phyloP scores from a whole-genome alignment of 2,113 vertebrate genomes.

The Arothron firmamentum region DNA sequence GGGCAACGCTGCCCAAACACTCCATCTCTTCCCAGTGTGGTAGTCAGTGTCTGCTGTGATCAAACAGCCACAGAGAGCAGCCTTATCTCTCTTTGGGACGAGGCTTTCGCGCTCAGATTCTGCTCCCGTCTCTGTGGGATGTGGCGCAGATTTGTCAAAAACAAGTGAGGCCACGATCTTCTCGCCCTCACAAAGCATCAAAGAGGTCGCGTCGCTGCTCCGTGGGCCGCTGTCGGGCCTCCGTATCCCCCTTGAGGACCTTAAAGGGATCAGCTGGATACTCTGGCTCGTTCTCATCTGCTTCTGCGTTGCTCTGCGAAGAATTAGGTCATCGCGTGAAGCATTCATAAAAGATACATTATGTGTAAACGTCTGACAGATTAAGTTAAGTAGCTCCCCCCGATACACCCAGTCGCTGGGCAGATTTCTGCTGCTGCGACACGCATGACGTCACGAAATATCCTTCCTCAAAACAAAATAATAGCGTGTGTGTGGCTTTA shows the following conservation, averaged over 20 bases:
- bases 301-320: slow-evolving; percentile 53
- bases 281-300: slow-evolving; percentile 45
- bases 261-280: slow-evolving; percentile 49
- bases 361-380: slow-evolving; percentile 61
- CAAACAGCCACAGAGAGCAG: slow-evolving; percentile 34
- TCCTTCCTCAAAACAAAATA: neutral
- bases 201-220: slow-evolving; percentile 27
- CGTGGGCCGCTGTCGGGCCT: slow-evolving; percentile 5
- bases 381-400: slow-evolving; percentile 45
- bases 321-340: slow-evolving; percentile 69
- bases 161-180: slow-evolving; percentile 12
- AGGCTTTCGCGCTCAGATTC: slow-evolving; percentile 15
- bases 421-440: slow-evolving; percentile 17
- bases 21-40: slow-evolving; percentile 18
- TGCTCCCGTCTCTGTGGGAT: slow-evolving; percentile 23
- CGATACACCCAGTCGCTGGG: slow-evolving; percentile 29
- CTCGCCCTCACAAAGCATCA: slow-evolving; percentile 7
- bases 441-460: neutral
- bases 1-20: no score
- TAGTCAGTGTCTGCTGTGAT: slow-evolving; percentile 52
- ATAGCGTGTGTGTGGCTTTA: neutral
- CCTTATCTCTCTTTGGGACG: slow-evolving; percentile 20
- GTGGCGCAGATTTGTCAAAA: slow-evolving; percentile 35
- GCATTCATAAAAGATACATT: slow-evolving; percentile 68
- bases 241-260: slow-evolving; percentile 17